Evolutionary conservation across 1,140 invertebrate species (phyloP).

Genomic region (Manduca sexta): DNA sequence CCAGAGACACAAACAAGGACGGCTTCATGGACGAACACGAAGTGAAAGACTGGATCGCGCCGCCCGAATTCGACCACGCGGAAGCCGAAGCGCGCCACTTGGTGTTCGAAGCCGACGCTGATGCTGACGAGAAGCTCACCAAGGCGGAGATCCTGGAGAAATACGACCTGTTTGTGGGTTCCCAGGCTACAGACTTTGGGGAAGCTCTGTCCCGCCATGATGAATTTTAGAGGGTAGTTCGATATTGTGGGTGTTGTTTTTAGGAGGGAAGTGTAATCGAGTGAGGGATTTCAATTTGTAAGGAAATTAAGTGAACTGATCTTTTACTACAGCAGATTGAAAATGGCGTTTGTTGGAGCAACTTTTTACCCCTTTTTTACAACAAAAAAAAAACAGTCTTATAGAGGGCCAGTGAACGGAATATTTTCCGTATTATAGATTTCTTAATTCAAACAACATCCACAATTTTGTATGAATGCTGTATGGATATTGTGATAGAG

Average conservation of each 20-base stretch:
- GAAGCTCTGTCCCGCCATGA: conserved; percentile 96
- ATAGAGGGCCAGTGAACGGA: too few species aligned
- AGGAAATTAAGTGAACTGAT: too few species aligned
- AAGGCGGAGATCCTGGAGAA: conserved; percentile 95
- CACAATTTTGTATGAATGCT: background rate
- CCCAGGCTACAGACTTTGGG: conserved; percentile 98
- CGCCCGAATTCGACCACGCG: conserved; percentile 96
- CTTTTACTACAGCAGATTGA: too few species aligned
- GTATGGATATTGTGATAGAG: background rate
- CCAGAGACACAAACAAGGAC: conserved; percentile 88
- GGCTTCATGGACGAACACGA: conserved; percentile 92
- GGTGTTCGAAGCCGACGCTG: conserved; percentile 93
- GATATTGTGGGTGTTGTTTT: too few species aligned
- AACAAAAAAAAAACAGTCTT: too few species aligned
- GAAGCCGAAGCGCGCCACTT: conserved; percentile 96
- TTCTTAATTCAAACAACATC: too few species aligned
- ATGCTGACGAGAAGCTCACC: conserved; percentile 92
- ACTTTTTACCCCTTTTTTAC: too few species aligned
- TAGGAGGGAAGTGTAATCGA: too few species aligned
- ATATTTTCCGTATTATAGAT: too few species aligned
- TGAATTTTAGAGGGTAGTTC: conserved; percentile 88
- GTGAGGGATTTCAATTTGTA: too few species aligned
- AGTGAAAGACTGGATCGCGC: conserved; percentile 95
- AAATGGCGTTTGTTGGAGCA: too few species aligned
- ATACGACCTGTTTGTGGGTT: conserved; percentile 98